Evolutionary conservation across 2,113 vertebrate genomes (phyloP).

Genomic region (Clarias macrocephalus): DNA sequence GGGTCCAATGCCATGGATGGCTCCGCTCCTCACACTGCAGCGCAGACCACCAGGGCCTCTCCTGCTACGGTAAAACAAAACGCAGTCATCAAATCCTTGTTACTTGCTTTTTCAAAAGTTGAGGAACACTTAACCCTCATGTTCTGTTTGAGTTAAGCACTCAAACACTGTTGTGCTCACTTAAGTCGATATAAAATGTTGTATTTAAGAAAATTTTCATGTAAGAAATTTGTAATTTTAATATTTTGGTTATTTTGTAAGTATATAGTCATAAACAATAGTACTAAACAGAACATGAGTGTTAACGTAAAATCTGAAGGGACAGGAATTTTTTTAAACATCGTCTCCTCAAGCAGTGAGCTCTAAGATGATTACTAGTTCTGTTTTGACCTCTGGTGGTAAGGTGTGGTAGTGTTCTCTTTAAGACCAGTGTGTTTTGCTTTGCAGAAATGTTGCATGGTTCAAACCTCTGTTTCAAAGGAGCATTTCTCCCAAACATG

Average conservation of each 20-base stretch:
- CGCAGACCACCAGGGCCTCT: constrained; percentile 85
- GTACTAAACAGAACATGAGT: background rate
- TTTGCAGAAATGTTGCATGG: constrained; percentile 27
- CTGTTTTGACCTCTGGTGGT: constrained; percentile 49
- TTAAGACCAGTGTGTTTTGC: background rate
- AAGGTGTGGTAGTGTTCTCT: constrained; percentile 33
- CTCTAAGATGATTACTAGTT: background rate
- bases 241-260: background rate
- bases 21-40: constrained; percentile 79
- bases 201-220: background rate
- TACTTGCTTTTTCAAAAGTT: background rate
- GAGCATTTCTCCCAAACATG: constrained; percentile 20
- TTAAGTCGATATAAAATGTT: background rate
- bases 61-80: constrained; percentile 72
- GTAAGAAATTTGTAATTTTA: no score
- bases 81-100: background rate
- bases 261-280: background rate
- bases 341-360: background rate
- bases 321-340: background rate
- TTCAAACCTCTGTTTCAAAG: constrained; percentile 18
- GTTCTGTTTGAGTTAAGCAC: background rate
- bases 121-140: background rate
- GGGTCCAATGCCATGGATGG: constrained; percentile 71
- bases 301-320: background rate
- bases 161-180: background rate